Conservation (phyloP, 2,888 invertebrate genomes). For the Spialia ferax region DNA sequence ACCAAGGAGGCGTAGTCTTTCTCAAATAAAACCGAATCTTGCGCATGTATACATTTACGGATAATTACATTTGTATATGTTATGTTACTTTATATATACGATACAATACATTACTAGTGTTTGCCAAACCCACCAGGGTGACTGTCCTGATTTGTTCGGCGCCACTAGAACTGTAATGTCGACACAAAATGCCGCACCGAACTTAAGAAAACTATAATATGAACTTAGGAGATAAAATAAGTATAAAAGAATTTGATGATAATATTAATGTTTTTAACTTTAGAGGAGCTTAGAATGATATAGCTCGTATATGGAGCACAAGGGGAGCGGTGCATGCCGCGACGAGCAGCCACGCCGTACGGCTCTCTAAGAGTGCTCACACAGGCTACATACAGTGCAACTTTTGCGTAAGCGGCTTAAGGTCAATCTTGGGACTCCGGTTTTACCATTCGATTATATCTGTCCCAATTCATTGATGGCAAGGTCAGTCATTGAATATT, state of each 20-base stretch:
- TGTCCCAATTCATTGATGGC: not conserved
- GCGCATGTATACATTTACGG: not conserved
- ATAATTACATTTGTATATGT: no score
- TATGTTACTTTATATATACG: no score
- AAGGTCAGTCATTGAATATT: not conserved
- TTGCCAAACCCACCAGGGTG: conserved; percentile 17
- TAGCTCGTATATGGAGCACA: not conserved
- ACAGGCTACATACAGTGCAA: not conserved
- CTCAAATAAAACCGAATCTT: not conserved
- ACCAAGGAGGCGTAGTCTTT: not conserved
- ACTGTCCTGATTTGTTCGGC: conserved; percentile 10
- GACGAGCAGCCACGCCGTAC: not conserved
- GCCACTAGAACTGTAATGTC: not conserved
- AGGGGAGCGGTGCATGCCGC: not conserved
- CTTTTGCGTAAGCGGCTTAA: not conserved
- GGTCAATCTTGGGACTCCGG: not conserved
- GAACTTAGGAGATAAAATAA: no score
- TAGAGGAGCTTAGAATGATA: not conserved
- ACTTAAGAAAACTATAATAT: no score
- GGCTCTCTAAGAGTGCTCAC: not conserved
- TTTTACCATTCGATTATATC: conserved; percentile 12
- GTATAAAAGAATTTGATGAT: no score
- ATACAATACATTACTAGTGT: not conserved
- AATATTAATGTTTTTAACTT: no score
- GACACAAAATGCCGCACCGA: no score